Percentiles rank a stretch among this genome's conserved stretches.
Evolutionary conservation across 2,888 invertebrate genomes (phyloP).

Genomic region (Celastrina argiolus): DNA sequence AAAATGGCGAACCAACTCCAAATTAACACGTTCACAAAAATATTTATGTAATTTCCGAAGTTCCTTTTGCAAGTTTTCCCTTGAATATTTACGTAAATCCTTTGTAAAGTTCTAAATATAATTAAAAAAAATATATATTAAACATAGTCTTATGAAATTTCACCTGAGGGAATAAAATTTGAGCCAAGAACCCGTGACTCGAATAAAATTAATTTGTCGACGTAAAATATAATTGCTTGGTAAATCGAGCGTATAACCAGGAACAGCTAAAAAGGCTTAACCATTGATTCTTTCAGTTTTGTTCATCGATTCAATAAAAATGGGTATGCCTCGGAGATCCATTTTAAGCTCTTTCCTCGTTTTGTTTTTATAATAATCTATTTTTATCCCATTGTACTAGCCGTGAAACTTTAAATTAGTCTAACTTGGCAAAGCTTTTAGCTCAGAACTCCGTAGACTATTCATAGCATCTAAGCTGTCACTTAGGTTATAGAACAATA

Average conservation of each 20-base stretch:
- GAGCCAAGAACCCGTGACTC: background rate
- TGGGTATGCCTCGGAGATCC: background rate
- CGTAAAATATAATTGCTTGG: background rate
- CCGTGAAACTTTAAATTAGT: too few species aligned
- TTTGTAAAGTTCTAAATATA: background rate
- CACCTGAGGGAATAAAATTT: background rate
- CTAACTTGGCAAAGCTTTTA: too few species aligned
- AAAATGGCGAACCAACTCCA: background rate
- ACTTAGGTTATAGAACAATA: too few species aligned
- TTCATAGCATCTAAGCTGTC: too few species aligned
- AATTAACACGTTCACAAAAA: background rate
- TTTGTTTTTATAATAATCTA: background rate
- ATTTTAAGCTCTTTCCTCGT: background rate
- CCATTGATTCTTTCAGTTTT: background rate
- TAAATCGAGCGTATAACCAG: background rate
- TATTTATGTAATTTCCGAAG: background rate
- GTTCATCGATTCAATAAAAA: background rate
- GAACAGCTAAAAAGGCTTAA: background rate
- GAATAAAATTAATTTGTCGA: background rate
- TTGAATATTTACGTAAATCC: background rate
- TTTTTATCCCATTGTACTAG: too few species aligned
- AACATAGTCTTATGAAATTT: background rate
- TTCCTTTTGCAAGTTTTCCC: background rate
- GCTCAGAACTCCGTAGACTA: too few species aligned
- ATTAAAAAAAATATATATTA: too few species aligned